Evolutionary conservation across 2,797 vertebrate species (phyloP).

Genomic region (Tolypeutes matacus): DNA sequence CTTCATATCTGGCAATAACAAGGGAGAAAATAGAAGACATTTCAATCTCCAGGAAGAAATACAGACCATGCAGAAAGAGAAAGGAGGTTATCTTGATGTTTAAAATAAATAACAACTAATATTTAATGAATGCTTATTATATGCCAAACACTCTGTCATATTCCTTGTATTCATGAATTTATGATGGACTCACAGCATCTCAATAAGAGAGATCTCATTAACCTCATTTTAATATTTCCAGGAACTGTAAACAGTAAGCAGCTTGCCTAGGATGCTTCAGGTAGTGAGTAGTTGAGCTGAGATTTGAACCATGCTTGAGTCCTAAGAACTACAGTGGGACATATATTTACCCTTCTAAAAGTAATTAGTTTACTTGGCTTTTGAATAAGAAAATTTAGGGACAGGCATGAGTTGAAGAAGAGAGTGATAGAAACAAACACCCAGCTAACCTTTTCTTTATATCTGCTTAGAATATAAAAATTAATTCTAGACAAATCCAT

Average conservation of each 20-base stretch:
- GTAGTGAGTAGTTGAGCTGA: neutral
- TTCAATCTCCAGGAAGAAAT: constrained; percentile 34
- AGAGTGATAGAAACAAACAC: neutral
- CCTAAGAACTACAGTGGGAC: neutral
- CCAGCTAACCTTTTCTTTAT: neutral
- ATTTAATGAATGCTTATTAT: neutral
- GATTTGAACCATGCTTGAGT: neutral
- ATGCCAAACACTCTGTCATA: neutral
- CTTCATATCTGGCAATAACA: constrained; percentile 68
- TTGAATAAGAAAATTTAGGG: neutral
- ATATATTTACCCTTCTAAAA: neutral
- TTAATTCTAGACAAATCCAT: neutral
- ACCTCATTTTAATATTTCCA: neutral
- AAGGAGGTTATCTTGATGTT: neutral
- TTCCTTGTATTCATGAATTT: neutral
- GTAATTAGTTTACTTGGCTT: neutral
- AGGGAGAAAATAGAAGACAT: constrained; percentile 43
- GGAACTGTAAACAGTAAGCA: neutral
- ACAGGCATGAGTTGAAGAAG: neutral
- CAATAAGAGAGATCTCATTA: neutral
- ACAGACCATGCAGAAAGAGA: neutral
- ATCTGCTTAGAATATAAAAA: neutral
- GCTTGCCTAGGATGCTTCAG: neutral
- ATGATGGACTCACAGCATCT: neutral
- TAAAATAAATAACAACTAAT: constrained; percentile 1